phyloP scores from a whole-genome alignment of 2,888 invertebrate genomes.

The Graphium colonna region DNA sequence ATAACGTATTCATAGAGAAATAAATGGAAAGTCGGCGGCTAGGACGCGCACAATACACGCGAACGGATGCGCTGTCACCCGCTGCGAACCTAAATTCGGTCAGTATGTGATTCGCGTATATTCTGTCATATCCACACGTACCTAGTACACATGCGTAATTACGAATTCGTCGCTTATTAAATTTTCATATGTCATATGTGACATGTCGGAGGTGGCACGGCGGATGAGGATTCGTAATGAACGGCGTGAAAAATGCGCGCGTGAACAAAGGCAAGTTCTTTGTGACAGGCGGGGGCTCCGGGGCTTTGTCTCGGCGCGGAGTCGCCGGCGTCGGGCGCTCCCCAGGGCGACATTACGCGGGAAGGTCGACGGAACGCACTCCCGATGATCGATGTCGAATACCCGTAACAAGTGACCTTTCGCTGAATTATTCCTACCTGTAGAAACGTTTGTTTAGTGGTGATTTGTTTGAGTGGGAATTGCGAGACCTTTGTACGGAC shows the following conservation, averaged over 20 bases:
- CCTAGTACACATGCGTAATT: constrained; percentile 43
- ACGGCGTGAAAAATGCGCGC: constrained; percentile 51
- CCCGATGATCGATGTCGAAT: constrained; percentile 78
- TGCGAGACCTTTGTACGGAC: constrained; percentile 53
- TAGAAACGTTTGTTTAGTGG: constrained; percentile 75
- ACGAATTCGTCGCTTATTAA: constrained; percentile 60
- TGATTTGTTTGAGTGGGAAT: constrained; percentile 73
- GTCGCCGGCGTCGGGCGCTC: constrained; percentile 55
- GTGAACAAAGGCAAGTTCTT: constrained; percentile 54
- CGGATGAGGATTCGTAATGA: constrained; percentile 42
- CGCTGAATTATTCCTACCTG: constrained; percentile 75
- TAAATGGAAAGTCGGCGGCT: constrained; percentile 80
- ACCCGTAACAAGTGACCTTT: constrained; percentile 78
- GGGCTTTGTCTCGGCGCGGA: constrained; percentile 61
- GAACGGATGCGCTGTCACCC: constrained; percentile 68
- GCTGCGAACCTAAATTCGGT: constrained; percentile 55
- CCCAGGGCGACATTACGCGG: constrained; percentile 72
- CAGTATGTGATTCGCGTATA: constrained; percentile 65
- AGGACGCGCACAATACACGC: constrained; percentile 75
- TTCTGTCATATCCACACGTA: constrained; percentile 27
- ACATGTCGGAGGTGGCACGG: constrained; percentile 31
- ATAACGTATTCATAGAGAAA: constrained; percentile 81
- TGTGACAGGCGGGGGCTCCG: constrained; percentile 57
- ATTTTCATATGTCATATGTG: constrained; percentile 53
- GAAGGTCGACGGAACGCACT: constrained; percentile 69